Evolutionary conservation across 2,888 invertebrate species (phyloP).

Genomic region (Ptycholaimellus sp.): DNA sequence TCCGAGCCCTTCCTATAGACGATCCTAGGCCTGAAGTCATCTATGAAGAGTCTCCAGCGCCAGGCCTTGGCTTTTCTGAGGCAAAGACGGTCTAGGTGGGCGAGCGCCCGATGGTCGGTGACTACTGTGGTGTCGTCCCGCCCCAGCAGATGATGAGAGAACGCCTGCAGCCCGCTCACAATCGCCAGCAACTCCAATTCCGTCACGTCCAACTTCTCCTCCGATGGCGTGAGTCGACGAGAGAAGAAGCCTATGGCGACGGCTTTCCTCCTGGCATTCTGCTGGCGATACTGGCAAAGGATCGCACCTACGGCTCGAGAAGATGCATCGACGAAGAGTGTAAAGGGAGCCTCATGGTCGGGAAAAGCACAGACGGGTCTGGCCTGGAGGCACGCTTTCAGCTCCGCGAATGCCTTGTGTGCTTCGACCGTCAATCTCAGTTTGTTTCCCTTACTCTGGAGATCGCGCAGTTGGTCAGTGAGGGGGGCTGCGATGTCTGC

Average conservation of each 20-base stretch:
- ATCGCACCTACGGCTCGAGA: background rate
- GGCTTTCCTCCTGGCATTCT: too few relatives aligned
- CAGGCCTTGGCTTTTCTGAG: too few relatives aligned
- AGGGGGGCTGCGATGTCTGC: slow-evolving; percentile 2
- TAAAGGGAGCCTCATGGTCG: too few relatives aligned
- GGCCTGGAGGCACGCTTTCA: background rate
- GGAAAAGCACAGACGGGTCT: too few relatives aligned
- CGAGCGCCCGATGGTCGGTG: slow-evolving; percentile 1
- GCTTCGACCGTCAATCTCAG: background rate
- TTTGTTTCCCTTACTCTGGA: too few relatives aligned
- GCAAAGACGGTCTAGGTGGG: too few relatives aligned
- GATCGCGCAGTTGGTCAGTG: too few relatives aligned
- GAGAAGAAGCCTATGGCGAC: background rate
- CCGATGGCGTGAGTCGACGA: background rate
- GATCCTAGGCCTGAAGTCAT: too few relatives aligned
- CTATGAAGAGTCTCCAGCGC: too few relatives aligned
- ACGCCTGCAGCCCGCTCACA: background rate
- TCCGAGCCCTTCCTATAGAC: too few relatives aligned
- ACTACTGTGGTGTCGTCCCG: background rate
- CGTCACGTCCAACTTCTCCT: background rate
- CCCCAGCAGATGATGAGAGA: background rate
- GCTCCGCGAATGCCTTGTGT: background rate
- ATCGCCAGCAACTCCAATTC: background rate
- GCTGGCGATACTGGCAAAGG: background rate
- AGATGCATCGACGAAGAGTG: background rate